Evolutionary conservation across 2,113 vertebrate genomes (phyloP), one percentile per base, ranked within the genome.

Genomic region (Collichthys lucidus): DNA sequence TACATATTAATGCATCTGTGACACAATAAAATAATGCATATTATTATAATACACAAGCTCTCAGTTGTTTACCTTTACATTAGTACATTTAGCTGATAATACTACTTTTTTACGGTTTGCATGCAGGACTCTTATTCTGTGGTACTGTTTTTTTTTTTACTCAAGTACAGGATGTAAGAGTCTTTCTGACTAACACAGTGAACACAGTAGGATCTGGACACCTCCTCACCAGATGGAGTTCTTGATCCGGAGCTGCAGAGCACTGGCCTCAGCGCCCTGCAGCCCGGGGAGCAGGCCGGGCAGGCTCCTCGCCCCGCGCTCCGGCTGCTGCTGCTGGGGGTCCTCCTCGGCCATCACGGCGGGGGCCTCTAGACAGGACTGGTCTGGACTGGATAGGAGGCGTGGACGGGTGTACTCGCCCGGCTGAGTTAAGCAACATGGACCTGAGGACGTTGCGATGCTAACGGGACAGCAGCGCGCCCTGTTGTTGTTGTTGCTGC

Each of bases 181-280:
- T 29, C 46, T 7, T 46, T 31, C 22, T 12, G 74, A 57, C 11
- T n/a, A 14, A 2, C 1, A 8, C 12, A 17, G 46, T 6, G 9
- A 50, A 11, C 17, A 46, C 44, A 46, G 50, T 1, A 57, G 59
- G 12, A 5, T n/a, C 14, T 57, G 57, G 60, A 59, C 82, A 52
- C 19, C 55, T 86, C 47, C 91, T 97, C 93, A 98, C 97, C 97
- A 98, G 96, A 98, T 98, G 88, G 97, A 98, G 95, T 95, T 97
- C 93, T 96, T 97, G 94, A 98, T 98, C 95, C 97, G 94, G 93
- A 96, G 96, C 94, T 97, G 97, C 94, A 98, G 94, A 78, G 96
- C 96, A 79, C 91, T 95, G 93, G 96, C 96, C 89, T 98, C 97
- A 15, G 95, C 89, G 79, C 96, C 96, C 78, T 97, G 96, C 94